A percentile compares a stretch with the other conserved stretches of the same genome.
Conservation (phyloP, 2,797 vertebrate genomes). For the Poeciliopsis gracilis region DNA sequence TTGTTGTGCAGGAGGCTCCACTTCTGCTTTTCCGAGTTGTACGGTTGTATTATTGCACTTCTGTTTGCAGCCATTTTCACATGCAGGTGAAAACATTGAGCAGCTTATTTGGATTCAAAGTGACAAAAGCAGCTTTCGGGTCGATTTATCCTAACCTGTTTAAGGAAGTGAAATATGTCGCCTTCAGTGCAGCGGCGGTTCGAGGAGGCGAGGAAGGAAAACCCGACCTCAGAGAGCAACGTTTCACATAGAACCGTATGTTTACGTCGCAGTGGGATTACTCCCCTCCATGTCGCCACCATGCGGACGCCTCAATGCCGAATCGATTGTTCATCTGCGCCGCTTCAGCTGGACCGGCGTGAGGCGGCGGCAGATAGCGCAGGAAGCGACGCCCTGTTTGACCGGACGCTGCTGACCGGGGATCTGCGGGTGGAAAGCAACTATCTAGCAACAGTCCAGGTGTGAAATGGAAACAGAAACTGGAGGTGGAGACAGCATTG, state of each 20-base stretch:
- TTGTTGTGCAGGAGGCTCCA: too few species aligned
- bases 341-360: conserved; percentile 42
- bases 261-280: conserved; percentile 55
- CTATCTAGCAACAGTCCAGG: conserved; percentile 69
- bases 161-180: too few species aligned
- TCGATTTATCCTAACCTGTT: too few species aligned
- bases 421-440: conserved; percentile 55
- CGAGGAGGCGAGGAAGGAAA: conserved; percentile 41
- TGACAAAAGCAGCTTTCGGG: too few species aligned
- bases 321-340: conserved; percentile 77
- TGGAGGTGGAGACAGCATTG: conserved; percentile 60
- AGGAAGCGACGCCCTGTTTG: conserved; percentile 40
- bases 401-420: conserved; percentile 55
- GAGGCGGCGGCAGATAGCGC: conserved; percentile 65
- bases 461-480: conserved; percentile 78
- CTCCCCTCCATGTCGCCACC: conserved; percentile 51
- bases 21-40: too few species aligned
- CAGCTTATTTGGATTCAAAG: too few species aligned
- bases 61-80: too few species aligned
- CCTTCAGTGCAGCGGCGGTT: conserved; percentile 50
- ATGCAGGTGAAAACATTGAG: too few species aligned
- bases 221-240: conserved; percentile 63
- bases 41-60: too few species aligned
- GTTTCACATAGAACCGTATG: conserved; percentile 21
- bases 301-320: conserved; percentile 66